Base-by-base conservation (phyloP, 2,888 invertebrate genomes). In the Pterostichus niger region DNA sequence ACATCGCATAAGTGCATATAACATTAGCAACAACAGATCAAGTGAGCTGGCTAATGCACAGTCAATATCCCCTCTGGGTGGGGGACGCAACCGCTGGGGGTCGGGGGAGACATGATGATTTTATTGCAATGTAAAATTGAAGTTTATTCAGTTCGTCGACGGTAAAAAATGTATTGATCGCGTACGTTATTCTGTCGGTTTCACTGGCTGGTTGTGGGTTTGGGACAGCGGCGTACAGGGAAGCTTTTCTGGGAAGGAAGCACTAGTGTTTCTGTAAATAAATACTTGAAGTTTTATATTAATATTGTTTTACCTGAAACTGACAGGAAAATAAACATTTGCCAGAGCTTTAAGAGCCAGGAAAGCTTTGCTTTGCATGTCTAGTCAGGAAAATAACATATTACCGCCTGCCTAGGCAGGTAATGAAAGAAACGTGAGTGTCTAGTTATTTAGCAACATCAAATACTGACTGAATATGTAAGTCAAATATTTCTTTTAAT, bases 71-170 rank as follows among this genome's bases (percentile, higher is more conserved):
- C 56, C 49, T 33, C 54, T 35, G 35, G 49, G 54, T 10, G 6
- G 71, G 40, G 71, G n/a, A 10, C 11, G 71, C 17, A n/a, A 40
- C 9, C 9, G 77, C 17, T 0, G n/a, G 52, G 56, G 17, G 56
- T 40, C 9, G 77, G 11, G 77, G 10, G 49, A 35, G 76, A 17
- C 35, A 77, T 56, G 75, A 81, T 81, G 81, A 82, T 82, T 82
- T 82, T 82, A 82, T 82, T 82, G 73, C 82, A 82, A 82, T 82
- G 82, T 82, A 75, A 82, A 82, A 82, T 82, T 82, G 82, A 82
- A 82, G 82, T 82, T 82, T 75, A 82, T 82, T 82, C 82, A 82
- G 75, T 75, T 59, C 61, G 59, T 59, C 49, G 82, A 31, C 82
- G 82, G 73, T 82, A 82, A 82, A 82, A 82, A 75, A 82, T 82